phyloP scores from a whole-genome alignment of 1,140 invertebrate genomes.

The Drosophila micromelanica region DNA sequence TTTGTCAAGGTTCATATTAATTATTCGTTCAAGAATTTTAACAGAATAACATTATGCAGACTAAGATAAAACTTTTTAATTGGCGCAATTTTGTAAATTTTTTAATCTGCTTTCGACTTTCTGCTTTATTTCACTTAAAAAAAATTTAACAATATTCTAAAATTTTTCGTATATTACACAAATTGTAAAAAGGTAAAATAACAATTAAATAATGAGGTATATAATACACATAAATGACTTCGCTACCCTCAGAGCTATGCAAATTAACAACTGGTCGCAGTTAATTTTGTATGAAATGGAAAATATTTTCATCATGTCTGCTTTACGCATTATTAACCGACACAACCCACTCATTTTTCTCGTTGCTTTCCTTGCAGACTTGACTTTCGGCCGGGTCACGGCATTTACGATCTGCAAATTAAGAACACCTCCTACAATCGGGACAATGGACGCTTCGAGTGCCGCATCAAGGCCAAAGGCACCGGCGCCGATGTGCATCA shows the following conservation, averaged over 20 bases:
- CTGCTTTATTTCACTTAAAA: too few relatives aligned
- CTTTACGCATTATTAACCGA: conserved; percentile 41
- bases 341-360: conserved; percentile 16
- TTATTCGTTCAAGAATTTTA: too few relatives aligned
- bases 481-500: conserved; percentile 93
- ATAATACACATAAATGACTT: not conserved
- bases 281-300: conserved; percentile 73
- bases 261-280: conserved; percentile 63
- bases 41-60: too few relatives aligned
- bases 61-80: too few relatives aligned
- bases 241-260: conserved; percentile 34
- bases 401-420: conserved; percentile 94
- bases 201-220: too few relatives aligned
- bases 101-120: too few relatives aligned
- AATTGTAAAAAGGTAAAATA: too few relatives aligned
- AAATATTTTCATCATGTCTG: conserved; percentile 25
- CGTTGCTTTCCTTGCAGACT: conserved; percentile 86
- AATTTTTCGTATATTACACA: too few relatives aligned
- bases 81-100: too few relatives aligned
- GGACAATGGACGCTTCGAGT: conserved; percentile 96
- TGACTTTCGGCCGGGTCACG: conserved; percentile 90
- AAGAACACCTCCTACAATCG: conserved; percentile 93
- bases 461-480: conserved; percentile 92
- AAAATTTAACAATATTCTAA: too few relatives aligned
- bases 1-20: too few relatives aligned